Conservation (phyloP, 1,140 invertebrate species). For the Caerostris darwini region DNA sequence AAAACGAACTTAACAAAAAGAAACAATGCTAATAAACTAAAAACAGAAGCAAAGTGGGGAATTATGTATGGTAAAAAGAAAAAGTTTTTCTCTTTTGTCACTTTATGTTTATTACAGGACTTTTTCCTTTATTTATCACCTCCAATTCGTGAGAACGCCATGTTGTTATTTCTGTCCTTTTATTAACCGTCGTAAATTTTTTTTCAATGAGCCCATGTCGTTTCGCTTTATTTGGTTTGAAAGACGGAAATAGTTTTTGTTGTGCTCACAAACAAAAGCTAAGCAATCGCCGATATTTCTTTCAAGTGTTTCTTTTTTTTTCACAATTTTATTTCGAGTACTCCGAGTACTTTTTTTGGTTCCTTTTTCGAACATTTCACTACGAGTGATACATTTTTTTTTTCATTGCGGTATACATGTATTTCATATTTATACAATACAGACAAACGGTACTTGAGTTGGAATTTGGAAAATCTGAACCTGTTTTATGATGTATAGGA, state of each 20-base stretch:
- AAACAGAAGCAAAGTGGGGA: neutral
- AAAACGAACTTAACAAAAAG: neutral
- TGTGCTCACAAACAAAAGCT: slow-evolving; percentile 16
- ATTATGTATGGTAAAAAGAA: slow-evolving; percentile 37
- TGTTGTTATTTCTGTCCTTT: slow-evolving; percentile 13
- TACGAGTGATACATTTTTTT: too few relatives aligned
- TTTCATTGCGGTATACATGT: too few relatives aligned
- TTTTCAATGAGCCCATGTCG: slow-evolving; percentile 43
- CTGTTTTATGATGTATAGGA: too few relatives aligned
- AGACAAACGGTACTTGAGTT: too few relatives aligned
- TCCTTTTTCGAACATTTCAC: neutral
- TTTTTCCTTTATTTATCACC: slow-evolving; percentile 45
- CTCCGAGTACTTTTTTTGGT: too few relatives aligned
- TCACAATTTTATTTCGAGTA: neutral
- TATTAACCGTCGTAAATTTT: slow-evolving; percentile 52
- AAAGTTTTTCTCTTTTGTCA: neutral
- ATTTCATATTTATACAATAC: too few relatives aligned
- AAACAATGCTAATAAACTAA: too few relatives aligned
- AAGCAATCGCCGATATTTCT: neutral
- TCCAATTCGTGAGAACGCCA: slow-evolving; percentile 21
- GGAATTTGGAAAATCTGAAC: too few relatives aligned
- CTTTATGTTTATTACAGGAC: neutral
- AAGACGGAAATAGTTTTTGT: neutral
- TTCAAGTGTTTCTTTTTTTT: slow-evolving; percentile 19
- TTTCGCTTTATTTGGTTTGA: slow-evolving; percentile 22